Base-by-base conservation (phyloP, 2,888 invertebrate species). In the Drosophila anceps region DNA sequence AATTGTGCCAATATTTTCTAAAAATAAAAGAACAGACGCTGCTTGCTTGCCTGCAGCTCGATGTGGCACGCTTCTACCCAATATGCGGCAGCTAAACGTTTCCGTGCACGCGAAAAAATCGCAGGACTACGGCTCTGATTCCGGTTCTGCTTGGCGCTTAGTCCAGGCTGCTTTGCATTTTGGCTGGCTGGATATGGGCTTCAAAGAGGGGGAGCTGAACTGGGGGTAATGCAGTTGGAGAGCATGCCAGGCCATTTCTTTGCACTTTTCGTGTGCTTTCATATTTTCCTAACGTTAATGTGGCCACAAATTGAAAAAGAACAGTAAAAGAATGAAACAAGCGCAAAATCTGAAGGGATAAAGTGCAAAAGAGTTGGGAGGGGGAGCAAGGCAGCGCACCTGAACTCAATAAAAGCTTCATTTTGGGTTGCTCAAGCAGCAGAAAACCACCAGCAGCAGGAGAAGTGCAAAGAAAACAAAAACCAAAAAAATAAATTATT, bases 331-430 rank as follows among this genome's bases (percentile, higher is more conserved):
- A 51, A 46, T 66, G 50, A 44, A 69, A 65, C 58, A 67, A 70
- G 69, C 55, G 65, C 69, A 31, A 75, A 82, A 85, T 73, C 76
- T 79, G 68, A 70, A 69, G 76, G 69, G 41, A 57, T 70, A 60
- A 18, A 59, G 29, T 8, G 33, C 20, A 31, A 3, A 10, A 31
- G 15, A 15, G 53, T 10, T 7, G 31, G 44, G 35, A 33, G 54
- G 35, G 37, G 54, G 10, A 29, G 39, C 50, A 33, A 48, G 41
- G 69, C 62, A 72, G 70, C 82, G 71, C 87, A 86, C 86, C 86
- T 86, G 86, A 86, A 86, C 86, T 88, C 86, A 86, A 86, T 86
- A 86, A 86, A 86, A 88, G 89, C 86, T 86, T 87, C 89, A 86
- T 86, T 86, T 88, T 73, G 79, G 84, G 81, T 86, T 88, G 82